Evolutionary conservation across 2,888 invertebrate species (phyloP), one percentile per base, ranked within the genome.

Genomic region (Mesorhabditis spiculigera): DNA sequence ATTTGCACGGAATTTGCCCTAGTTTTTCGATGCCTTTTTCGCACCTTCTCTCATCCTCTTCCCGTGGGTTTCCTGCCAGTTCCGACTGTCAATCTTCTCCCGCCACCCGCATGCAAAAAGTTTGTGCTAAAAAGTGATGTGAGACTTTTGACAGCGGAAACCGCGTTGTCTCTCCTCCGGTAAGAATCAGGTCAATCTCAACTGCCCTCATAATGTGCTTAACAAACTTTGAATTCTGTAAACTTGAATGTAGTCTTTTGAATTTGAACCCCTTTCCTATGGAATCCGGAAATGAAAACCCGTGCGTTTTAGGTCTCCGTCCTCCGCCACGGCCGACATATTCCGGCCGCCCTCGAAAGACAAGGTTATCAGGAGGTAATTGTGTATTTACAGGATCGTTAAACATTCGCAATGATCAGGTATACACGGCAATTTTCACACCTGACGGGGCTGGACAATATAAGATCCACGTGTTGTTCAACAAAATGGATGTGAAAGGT

Each of bases 391-490:
- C 28, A 28, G 28, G 28, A 28, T 28, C 28, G 28, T 28, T 28
- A 28, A 50, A n/a, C 58, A 50, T 50, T 1, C 8, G 58, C 58
- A 13, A 13, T 50, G 58, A 50, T 63, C 66, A 8, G 73, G 65
- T 42, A 58, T 89, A 88, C 81, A 87, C 87, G 75, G 88, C 89
- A 50, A 88, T 88, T 72, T 90, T 90, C 83, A 88, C 88, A 41
- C 90, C 90, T 4, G 87, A 88, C 66, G 88, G 89, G 62, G 88
- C 89, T 45, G 90, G 90, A 44, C 88, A 89, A 76, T 90, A 90
- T 83, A 92, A 91, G 83, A 90, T 94, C 61, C 94, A 95, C 86
- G 91, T 95, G 45, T 94, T 93, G 86, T 96, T 95, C 88, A 95
- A 95, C 86, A 95, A 94, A 8, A 91, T 92, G 85, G 93, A 93